Conservation (phyloP, 2,888 invertebrate genomes). For the Alviniconcha strummeri region DNA sequence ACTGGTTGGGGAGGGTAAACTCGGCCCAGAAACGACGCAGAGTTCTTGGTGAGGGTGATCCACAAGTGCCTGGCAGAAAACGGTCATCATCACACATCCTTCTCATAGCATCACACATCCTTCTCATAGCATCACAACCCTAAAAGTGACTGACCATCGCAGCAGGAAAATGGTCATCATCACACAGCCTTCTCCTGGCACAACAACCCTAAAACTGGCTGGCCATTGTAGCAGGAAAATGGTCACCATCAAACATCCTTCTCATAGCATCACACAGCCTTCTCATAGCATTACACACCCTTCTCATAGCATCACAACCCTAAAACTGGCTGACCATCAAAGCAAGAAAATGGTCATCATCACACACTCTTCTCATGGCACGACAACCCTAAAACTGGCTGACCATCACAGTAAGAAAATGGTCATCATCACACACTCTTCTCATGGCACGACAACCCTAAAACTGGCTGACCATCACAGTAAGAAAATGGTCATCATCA, state of each 20-base stretch:
- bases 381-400: background rate
- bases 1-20: constrained; percentile 37
- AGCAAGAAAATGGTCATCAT: constrained; percentile 9
- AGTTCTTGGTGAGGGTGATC: constrained; percentile 39
- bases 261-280: background rate
- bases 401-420: constrained; percentile 6
- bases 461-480: background rate
- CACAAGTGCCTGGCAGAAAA: constrained; percentile 32
- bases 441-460: background rate
- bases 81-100: background rate
- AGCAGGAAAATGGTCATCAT: constrained; percentile 10
- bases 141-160: background rate
- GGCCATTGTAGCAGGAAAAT: background rate
- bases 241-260: background rate
- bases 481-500: constrained; percentile 12
- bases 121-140: too few relatives aligned
- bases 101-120: background rate
- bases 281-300: background rate
- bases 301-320: too few relatives aligned
- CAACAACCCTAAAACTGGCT: background rate
- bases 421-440: background rate
- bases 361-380: background rate
- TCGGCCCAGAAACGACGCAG: constrained; percentile 40
- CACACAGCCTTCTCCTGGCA: background rate
- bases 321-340: background rate